These are phyloP conservation scores for Grammomys surdaster DNA, from an alignment of 2,113 vertebrate species.

Conservation along the genomic window DNA sequence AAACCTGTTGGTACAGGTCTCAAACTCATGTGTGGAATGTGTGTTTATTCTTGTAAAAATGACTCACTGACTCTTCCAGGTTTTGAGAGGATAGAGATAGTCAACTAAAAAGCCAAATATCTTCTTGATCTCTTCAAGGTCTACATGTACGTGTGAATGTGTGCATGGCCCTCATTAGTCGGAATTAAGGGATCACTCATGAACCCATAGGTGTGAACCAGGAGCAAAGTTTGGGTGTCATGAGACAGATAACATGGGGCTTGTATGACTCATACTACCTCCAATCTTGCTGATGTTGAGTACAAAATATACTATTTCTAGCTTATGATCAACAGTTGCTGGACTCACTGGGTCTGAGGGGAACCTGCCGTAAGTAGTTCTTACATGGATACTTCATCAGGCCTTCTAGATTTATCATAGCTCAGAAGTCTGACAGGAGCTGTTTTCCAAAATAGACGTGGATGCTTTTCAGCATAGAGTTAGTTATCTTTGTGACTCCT, in stretches of 20 bases:
- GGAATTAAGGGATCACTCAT: background rate
- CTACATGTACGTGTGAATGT: background rate
- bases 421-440: background rate
- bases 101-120: background rate
- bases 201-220: background rate
- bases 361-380: background rate
- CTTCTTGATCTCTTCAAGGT: background rate
- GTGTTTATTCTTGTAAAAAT: slow-evolving; percentile 45
- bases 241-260: background rate
- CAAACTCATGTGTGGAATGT: background rate
- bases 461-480: background rate
- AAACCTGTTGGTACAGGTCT: background rate
- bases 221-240: background rate
- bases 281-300: background rate
- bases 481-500: background rate
- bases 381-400: background rate
- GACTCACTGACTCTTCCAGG: background rate
- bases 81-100: background rate
- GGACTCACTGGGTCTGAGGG: background rate
- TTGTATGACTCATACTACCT: background rate
- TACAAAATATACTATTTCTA: background rate
- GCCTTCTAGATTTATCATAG: background rate
- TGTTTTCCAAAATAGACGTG: slow-evolving; percentile 38
- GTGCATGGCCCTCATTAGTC: background rate
- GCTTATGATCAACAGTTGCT: background rate